Evolutionary conservation across 2,797 vertebrate genomes (phyloP), one percentile per base, ranked within the genome.

Genomic region (Tiaroga cobitis): DNA sequence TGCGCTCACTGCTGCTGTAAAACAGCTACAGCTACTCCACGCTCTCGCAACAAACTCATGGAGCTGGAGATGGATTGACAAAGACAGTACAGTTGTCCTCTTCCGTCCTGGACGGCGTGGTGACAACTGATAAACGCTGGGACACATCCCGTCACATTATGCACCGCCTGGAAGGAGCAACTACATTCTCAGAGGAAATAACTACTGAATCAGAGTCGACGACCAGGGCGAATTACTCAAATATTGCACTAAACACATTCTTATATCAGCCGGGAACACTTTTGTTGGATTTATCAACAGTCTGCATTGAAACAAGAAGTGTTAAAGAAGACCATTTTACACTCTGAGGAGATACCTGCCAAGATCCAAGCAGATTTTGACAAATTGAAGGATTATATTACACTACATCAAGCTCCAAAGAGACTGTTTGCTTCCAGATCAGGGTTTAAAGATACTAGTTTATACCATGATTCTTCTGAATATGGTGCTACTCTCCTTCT

Each of bases 1-100:
- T 98, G 96, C 87, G 96, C 97, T 56, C 97, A 95, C 61, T 98
- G 97, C 95, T 99, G 97, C 92, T 97, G 96, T 94, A 96, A 96
- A 87, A 94, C 94, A 89, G 88, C 90, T 1, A n/a, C 89, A 0
- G 90, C 93, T 88, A 93, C 93, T 0, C 93, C 94, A 0, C 95
- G 96, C 63, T 96, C 97, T 9, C 95, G 96, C 75, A 96, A 95
- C 89, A 95, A 97, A 80, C 96, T 99, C 26, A 96, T 99, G 96
- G 96, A 97, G 37, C 96, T 97, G 95, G 97, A 98, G 93, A 97
- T 97, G 96, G 98, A 99, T 95, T 99, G 94, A 98, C 92, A 93
- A 85, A 90, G 46, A 75, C 81, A 91, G 91, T 65, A 90, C 41
- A 83, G 68, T 68, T 74, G 59, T 82, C 90, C 90, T 91, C 49